phyloP scores from a whole-genome alignment of 2,888 invertebrate genomes.

The Mylabris sibirica region DNA sequence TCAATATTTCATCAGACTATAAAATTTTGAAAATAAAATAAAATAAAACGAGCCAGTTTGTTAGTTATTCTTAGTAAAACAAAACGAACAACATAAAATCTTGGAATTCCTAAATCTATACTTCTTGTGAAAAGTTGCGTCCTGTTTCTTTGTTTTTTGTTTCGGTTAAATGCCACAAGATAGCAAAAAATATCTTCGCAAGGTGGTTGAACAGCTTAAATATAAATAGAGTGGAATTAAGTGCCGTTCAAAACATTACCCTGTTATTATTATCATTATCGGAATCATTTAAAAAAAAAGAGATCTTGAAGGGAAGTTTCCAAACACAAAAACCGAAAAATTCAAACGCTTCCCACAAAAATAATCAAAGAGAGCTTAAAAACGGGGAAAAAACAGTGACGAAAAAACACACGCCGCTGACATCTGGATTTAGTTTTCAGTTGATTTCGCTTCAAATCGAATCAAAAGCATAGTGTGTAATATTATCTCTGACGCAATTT shows the following conservation, averaged over 20 bases:
- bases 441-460: constrained; percentile 11
- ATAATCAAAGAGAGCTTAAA: background rate
- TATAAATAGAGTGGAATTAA: background rate
- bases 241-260: constrained; percentile 22
- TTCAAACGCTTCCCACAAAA: background rate
- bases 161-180: constrained; percentile 12
- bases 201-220: constrained; percentile 17
- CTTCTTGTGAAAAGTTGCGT: constrained; percentile 22
- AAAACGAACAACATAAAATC: constrained; percentile 19
- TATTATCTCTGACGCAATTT: constrained; percentile 1
- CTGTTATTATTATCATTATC: background rate
- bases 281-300: background rate
- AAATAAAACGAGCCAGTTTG: constrained; percentile 10
- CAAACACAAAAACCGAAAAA: constrained; percentile 20
- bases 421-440: constrained; percentile 9
- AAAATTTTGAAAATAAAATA: background rate
- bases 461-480: constrained; percentile 23
- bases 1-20: constrained; percentile 6
- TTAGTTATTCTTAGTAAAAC: constrained; percentile 20
- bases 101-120: constrained; percentile 8
- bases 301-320: background rate
- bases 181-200: background rate
- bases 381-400: background rate
- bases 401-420: background rate
- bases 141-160: constrained; percentile 15